phyloP scores from a whole-genome alignment of 2,113 vertebrate genomes.

The Melanocharis versteri region DNA sequence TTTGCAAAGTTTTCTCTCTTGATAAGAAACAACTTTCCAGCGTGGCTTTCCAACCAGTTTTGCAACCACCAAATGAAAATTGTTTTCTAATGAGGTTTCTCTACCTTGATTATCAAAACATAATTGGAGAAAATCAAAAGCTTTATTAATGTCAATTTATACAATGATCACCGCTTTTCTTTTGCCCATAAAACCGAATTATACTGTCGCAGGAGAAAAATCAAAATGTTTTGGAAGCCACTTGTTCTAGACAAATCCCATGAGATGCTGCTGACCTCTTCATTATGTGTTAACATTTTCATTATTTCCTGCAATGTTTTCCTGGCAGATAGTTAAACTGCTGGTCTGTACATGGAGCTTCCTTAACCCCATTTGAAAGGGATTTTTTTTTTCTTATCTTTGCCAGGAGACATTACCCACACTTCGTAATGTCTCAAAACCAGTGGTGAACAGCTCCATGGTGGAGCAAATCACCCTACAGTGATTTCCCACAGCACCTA shows the following conservation, averaged over 20 bases:
- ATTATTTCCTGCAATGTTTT: not conserved
- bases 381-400: not conserved
- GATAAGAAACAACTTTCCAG: not conserved
- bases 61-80: not conserved
- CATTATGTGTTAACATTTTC: not conserved
- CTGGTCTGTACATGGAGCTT: not conserved
- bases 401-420: not conserved
- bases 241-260: not conserved
- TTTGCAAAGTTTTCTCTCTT: not conserved
- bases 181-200: not conserved
- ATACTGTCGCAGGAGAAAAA: not conserved
- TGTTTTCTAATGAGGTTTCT: not conserved
- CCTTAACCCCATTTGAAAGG: not conserved
- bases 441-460: not conserved
- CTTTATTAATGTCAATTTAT: not conserved
- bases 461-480: accelerated
- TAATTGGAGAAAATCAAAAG: not conserved
- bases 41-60: not conserved
- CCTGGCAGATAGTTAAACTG: not conserved
- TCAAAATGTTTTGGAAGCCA: not conserved
- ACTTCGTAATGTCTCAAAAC: not conserved
- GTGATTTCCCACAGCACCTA: not conserved
- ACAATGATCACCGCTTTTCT: not conserved
- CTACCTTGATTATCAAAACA: not conserved
- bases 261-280: not conserved